These are phyloP conservation scores for Polyergus mexicanus DNA, from an alignment of 1,140 invertebrate species.

Conservation along the genomic window DNA sequence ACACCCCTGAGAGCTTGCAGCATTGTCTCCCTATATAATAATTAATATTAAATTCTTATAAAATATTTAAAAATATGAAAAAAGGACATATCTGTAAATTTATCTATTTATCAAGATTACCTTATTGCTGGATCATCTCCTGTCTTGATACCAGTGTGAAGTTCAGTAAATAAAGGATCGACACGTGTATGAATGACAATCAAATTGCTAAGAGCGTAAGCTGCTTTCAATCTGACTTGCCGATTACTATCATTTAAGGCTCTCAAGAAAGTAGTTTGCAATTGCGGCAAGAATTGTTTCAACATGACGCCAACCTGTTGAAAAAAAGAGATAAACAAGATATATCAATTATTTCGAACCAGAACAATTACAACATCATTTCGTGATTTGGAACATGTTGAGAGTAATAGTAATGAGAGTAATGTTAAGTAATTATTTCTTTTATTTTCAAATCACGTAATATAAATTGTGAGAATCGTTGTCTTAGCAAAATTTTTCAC, in stretches of 20 bases:
- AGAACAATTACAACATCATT: not conserved
- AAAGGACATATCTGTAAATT: not conserved
- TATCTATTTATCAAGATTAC: conserved; percentile 78
- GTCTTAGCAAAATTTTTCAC: not conserved
- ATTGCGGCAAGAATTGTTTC: conserved; percentile 98
- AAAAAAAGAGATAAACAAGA: conserved; percentile 46
- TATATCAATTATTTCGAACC: conserved; percentile 5
- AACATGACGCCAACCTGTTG: conserved; percentile 94
- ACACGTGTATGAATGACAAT: conserved; percentile 96
- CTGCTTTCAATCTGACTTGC: conserved; percentile 95
- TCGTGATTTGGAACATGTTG: not conserved
- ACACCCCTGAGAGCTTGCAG: conserved; percentile 95
- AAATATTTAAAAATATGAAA: not conserved
- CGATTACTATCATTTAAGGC: conserved; percentile 96
- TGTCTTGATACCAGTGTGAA: conserved; percentile 94
- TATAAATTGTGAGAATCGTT: not conserved
- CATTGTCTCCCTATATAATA: conserved; percentile 92
- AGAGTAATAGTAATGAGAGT: too few relatives aligned
- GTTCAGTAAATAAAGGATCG: conserved; percentile 95
- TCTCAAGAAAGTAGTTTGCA: conserved; percentile 99
- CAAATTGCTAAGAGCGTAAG: conserved; percentile 94
- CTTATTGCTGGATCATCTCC: conserved; percentile 94
- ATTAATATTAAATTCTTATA: conserved; percentile 12
- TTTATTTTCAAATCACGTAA: not conserved
- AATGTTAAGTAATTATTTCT: not conserved